These are phyloP conservation scores for Ptychoptera albimana DNA, from an alignment of 2,888 invertebrate genomes.

Conservation along the genomic window DNA sequence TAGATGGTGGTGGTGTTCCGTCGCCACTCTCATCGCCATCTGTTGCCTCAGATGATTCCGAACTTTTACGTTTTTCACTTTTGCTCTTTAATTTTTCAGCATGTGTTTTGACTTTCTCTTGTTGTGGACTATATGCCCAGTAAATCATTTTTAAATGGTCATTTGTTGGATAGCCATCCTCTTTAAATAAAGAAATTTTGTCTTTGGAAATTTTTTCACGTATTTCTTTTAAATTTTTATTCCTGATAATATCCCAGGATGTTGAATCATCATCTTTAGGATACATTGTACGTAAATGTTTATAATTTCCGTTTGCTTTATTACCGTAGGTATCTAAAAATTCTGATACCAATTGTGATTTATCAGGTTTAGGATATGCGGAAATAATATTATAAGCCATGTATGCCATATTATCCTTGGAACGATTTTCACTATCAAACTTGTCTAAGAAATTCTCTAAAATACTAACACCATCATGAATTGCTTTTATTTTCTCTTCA, in stretches of 20 bases:
- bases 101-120: conserved; percentile 45
- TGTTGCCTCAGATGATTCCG: too few species aligned
- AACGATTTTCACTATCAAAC: conserved; percentile 48
- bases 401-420: conserved; percentile 54
- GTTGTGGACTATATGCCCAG: conserved; percentile 64
- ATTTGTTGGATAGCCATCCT: conserved; percentile 47
- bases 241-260: conserved; percentile 64
- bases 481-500: conserved; percentile 55
- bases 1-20: too few species aligned
- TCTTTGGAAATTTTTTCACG: conserved; percentile 41
- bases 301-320: conserved; percentile 38
- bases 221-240: conserved; percentile 41
- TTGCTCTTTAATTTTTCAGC: conserved; percentile 21
- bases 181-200: conserved; percentile 42
- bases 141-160: conserved; percentile 51
- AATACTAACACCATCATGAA: conserved; percentile 52
- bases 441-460: conserved; percentile 61
- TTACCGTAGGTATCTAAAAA: conserved; percentile 57
- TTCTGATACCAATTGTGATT: conserved; percentile 31
- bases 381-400: conserved; percentile 42
- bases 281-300: conserved; percentile 48
- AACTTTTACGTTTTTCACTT: conserved; percentile 28
- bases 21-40: too few species aligned
- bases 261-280: conserved; percentile 35
- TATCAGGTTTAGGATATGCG: conserved; percentile 36